Base-by-base conservation (phyloP, 2,888 invertebrate genomes). In the Allophyes oxyacanthae region DNA sequence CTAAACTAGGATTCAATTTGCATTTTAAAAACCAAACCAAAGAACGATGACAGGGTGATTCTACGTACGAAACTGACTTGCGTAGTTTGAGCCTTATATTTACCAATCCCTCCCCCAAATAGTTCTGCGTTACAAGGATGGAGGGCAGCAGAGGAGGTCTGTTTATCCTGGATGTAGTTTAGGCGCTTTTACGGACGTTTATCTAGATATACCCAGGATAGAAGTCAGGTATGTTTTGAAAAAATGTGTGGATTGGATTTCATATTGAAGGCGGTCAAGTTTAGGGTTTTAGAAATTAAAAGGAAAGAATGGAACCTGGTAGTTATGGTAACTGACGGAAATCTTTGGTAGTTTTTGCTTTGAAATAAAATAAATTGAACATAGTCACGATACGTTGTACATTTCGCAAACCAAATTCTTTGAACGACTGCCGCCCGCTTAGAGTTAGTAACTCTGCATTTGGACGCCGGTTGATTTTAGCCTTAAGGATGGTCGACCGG, bases 1-100 rank as follows among this genome's bases (percentile, higher is more conserved):
- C 62, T 58, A 53, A 75, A 77, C 73, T 64, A 65, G 70, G 70
- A 78, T 79, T 80, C 79, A 82, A 82, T 82, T 81, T 79, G 72
- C 82, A 81, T 82, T 81, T 81, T 78, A 74, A 82, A 79, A 75
- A 72, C 70, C 69, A 59, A 70, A 68, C 72, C 68, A 43, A 42
- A 59, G 63, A 48, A 43, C 59, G 69, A 60, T 66, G 69, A 69
- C 71, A 64, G 64, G 41, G 10, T 61, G 65, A 59, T 56, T 50
- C 40, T 55, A 38, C 66, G 64, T 44, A 37, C 52, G 40, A 57
- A 65, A 57, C 45, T 28, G 49, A 49, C 76, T 48, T 70, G 11
- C 41, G 0, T 58, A 52, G 0, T 6, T 33, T 51, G 66, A 64
- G 11, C 64, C 25, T 28, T 30, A 33, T n/a, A 51, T 50, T 28